Evolutionary conservation across 2,797 vertebrate species (phyloP).

Genomic region (Eleutherodactylus coqui): DNA sequence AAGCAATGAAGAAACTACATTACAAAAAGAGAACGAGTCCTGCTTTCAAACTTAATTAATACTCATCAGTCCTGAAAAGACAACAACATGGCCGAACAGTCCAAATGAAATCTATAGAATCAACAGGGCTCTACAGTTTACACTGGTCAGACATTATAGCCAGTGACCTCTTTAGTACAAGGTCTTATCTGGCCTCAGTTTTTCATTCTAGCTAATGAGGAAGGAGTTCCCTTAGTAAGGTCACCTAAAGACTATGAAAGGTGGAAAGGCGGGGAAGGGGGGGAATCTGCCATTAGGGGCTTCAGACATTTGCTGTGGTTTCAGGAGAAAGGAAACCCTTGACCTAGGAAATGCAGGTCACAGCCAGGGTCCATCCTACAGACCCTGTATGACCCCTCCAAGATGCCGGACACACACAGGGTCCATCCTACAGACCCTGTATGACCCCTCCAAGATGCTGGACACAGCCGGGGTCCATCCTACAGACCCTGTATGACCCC

Average conservation of each 20-base stretch:
- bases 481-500: no score
- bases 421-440: no score
- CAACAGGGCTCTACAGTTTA: neutral
- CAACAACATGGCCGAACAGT: neutral
- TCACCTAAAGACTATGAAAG: neutral
- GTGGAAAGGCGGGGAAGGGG: neutral
- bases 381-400: neutral
- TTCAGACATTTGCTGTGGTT: neutral
- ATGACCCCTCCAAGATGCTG: no score
- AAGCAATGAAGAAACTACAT: neutral
- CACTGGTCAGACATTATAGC: neutral
- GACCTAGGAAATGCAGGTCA: neutral
- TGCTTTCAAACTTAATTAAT: neutral
- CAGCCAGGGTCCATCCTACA: neutral
- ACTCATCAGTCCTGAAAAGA: neutral
- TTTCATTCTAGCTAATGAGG: neutral
- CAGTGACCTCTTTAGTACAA: neutral
- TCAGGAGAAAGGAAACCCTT: neutral
- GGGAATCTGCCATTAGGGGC: neutral
- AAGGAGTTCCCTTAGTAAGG: neutral
- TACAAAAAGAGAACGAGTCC: neutral
- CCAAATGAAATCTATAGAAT: no score
- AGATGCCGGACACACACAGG: neutral
- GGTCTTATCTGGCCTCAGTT: neutral
- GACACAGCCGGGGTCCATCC: no score